Evolutionary conservation across 2,113 vertebrate species (phyloP).

Genomic region (Takifugu bimaculatus): DNA sequence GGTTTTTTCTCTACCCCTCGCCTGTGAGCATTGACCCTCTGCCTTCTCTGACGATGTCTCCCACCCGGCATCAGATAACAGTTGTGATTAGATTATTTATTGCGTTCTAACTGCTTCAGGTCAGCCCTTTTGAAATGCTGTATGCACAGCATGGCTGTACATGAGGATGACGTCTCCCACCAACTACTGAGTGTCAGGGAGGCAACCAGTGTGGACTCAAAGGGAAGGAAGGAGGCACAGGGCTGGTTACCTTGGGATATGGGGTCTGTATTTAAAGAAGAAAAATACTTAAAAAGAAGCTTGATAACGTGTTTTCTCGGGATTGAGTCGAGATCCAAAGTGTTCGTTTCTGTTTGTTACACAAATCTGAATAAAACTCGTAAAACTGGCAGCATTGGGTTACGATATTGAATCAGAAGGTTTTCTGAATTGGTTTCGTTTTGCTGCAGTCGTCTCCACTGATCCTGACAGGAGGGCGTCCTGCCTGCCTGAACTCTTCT

Average conservation of each 20-base stretch:
- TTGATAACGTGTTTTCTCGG: not conserved
- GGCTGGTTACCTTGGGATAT: slow-evolving; percentile 42
- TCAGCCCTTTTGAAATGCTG: slow-evolving; percentile 32
- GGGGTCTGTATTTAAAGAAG: slow-evolving; percentile 42
- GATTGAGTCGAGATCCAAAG: no score
- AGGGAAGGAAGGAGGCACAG: slow-evolving; percentile 46
- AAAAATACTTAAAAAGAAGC: slow-evolving; percentile 11
- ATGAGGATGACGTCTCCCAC: not conserved
- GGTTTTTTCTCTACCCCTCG: not conserved
- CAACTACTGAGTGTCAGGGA: slow-evolving; percentile 70
- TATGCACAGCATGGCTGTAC: no score
- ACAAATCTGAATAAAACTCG: no score
- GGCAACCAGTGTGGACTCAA: slow-evolving; percentile 40
- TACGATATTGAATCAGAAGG: slow-evolving; percentile 7
- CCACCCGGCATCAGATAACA: slow-evolving; percentile 48
- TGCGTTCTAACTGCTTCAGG: slow-evolving; percentile 52
- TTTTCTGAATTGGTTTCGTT: slow-evolving; percentile 39
- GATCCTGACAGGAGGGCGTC: slow-evolving; percentile 36
- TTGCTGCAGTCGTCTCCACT: slow-evolving; percentile 35
- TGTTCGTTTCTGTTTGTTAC: no score
- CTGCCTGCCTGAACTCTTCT: slow-evolving; percentile 44
- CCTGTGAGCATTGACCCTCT: slow-evolving; percentile 47
- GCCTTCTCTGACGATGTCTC: slow-evolving; percentile 55
- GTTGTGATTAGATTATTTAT: slow-evolving; percentile 64
- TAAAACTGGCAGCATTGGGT: slow-evolving; percentile 16